A percentile compares a stretch with the other conserved stretches of the same genome.
phyloP scores from a whole-genome alignment of 1,140 invertebrate genomes.

The Ptiloglossa arizonensis region DNA sequence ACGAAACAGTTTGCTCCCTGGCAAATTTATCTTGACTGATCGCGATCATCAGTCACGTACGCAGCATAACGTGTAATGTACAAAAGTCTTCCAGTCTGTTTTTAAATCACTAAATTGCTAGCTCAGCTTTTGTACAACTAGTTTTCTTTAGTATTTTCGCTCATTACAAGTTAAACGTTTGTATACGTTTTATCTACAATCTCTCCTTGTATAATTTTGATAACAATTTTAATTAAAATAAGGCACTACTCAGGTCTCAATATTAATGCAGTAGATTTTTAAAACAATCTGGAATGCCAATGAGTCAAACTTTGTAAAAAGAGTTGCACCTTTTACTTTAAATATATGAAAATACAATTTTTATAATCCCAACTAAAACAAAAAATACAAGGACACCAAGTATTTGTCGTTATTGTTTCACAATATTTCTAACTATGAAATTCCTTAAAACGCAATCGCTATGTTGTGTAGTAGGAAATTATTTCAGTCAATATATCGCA shows the following conservation, averaged over 20 bases:
- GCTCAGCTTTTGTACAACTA: neutral
- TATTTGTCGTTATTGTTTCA: neutral
- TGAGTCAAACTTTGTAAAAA: neutral
- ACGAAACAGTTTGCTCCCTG: neutral
- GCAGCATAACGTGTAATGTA: neutral
- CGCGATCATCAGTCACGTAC: neutral
- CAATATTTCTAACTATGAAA: neutral
- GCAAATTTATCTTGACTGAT: neutral
- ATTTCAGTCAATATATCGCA: neutral
- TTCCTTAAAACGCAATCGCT: neutral
- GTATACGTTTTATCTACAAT: neutral
- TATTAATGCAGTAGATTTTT: slow-evolving; percentile 30
- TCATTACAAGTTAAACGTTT: neutral
- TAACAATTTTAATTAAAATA: slow-evolving; percentile 24
- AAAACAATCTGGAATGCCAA: neutral
- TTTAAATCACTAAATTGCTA: neutral
- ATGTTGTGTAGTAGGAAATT: neutral
- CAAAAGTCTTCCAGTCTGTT: neutral
- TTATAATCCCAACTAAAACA: neutral
- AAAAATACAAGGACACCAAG: neutral
- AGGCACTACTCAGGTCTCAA: slow-evolving; percentile 56
- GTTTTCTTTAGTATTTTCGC: neutral
- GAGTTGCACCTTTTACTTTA: neutral
- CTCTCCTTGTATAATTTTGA: neutral
- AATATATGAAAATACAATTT: neutral